Evolutionary conservation across 2,113 vertebrate genomes (phyloP).

Genomic region (human): GRCh38 chr15:76477501-76478000

Average conservation of each 20-base stretch:
- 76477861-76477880: neutral
- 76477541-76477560: neutral
- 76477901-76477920: neutral
- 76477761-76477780: neutral
- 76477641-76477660: neutral
- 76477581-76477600: neutral
- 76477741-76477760: neutral
- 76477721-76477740: slow-evolving; percentile 18
- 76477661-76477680: neutral
- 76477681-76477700: slow-evolving; percentile 1
- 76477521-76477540: neutral
- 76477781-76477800: neutral
- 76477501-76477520: neutral
- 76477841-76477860: neutral
- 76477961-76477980: neutral
- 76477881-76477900: neutral
- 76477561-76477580: neutral
- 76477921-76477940: neutral
- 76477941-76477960: neutral
- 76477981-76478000: slow-evolving; percentile 5
- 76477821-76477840: neutral
- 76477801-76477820: neutral
- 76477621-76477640: neutral
- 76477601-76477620: neutral
- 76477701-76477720: neutral